Base-by-base conservation (phyloP, 2,888 invertebrate genomes). In the Tridacna gigas region DNA sequence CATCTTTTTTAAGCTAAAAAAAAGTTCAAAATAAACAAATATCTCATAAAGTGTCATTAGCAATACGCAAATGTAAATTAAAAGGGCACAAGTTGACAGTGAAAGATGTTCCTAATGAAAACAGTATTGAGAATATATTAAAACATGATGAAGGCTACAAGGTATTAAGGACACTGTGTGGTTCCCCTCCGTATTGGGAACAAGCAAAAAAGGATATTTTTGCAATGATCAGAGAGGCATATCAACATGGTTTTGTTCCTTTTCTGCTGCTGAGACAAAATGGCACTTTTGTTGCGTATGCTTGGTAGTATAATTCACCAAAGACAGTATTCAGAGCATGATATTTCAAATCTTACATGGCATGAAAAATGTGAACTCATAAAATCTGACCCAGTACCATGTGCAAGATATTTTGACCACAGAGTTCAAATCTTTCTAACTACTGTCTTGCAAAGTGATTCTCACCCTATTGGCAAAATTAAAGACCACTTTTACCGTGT, bases 401-500 rank as follows among this genome's bases (percentile, higher is more conserved):
- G 63, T 63, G 63, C 63, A n/a, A 20, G 63, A 63, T 25, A 22
- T 63, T 63, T 63, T 63, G 63, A 63, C 63, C 22, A n/a, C 13
- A 13, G 63, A 13, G 63, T 63, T n/a, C n/a, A 63, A 13, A 63
- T 13, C 15, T 63, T 63, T 25, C 20, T 63, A 22, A 80, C 60
- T 2, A 7, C 69, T 47, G 63, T 87, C 26, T 22, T 82, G n/a
- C 78, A 83, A 65, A 18, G 74, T 20, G 13, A 22, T 0, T 18
- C 28, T 13, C 20, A 78, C 3, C 89, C 90, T 20, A 28, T 89
- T 60, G 88, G 88, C 45, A 69, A 81, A 9, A 76, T 90, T 9
- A 11, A 26, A 45, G 89, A 89, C 65, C 86, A 74, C 45, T 89
- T 88, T 69, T 88, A 84, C 76, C 77, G 88, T 25, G 84, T 88